Base-by-base conservation (phyloP, 2,113 vertebrate genomes). In the Gnathonemus longibarbis region DNA sequence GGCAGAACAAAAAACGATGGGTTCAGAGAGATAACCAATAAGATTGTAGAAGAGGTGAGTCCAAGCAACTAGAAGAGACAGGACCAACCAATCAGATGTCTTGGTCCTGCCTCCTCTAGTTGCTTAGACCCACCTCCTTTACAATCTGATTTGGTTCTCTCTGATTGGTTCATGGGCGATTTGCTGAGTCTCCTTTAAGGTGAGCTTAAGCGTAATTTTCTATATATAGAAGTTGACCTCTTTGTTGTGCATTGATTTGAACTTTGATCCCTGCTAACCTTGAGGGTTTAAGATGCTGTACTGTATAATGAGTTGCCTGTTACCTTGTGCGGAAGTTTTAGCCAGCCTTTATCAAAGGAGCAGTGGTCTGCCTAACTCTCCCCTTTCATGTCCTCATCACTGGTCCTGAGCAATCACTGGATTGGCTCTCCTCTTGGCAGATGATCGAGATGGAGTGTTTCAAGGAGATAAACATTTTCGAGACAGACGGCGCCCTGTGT, bases 361-460 rank as follows among this genome's bases (percentile, higher is more conserved):
- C 74, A 42, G 17, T 39, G 35, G 74, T 19, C 74, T 39, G 5
- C 35, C 0, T 19, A 19, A 80, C 31, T 39, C 3, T 42, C 74
- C 5, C 13, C 35, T 77, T 15, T 39, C 15, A 19, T 13, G 31
- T 31, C 24, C n/a, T 9, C 15, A 21, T 46, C 42, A 31, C 66
- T 53, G 17, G 5, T 84, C 21, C 83, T 48, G 45, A 48, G 45
- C 15, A 8, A 24, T 62, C 52, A 53, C 66, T 83, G 31, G 35
- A 19, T 35, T n/a, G 35, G 0, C 39, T 85, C 13, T 92, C 42
- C 93, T 90, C 9, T 15, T n/a, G 46, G 13, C 91, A 98, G 98
- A 98, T 99, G 96, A 98, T 98, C 21, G 98, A 98, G 94, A 97
- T 97, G 0, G 97, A 96, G 90, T 99, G 98, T 92, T 99, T 98